Evolutionary conservation across 2,888 invertebrate species (phyloP), one percentile per base, ranked within the genome.

Genomic region (Stenichneumon culpator): DNA sequence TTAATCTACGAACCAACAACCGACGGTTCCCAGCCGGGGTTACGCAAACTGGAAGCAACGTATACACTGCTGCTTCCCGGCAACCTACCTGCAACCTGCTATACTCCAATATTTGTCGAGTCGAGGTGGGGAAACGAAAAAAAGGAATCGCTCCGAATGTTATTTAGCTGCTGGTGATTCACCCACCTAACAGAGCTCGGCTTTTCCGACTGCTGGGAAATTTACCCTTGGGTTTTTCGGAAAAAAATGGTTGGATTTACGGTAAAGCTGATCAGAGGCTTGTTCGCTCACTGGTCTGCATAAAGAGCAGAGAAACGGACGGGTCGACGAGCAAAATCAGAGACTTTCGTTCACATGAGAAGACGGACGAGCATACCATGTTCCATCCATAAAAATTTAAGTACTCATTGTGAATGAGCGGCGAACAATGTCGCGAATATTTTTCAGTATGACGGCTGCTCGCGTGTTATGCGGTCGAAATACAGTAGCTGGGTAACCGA

Each of bases 1-100:
- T 70, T 47, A 74, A 83, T 79, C 78, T 57, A 50, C 67, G 50
- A 73, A 44, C 78, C 68, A 78, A 79, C 67, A 57, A 82, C 82
- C 74, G 50, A 74, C 74, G 63, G 60, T 63, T 63, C 60, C 50
- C 63, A 63, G 47, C 44, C 60, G 44, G 39, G 63, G 44, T 60
- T 73, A 60, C 57, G 73, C 63, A 63, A 47, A 63, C 47, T 36
- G 36, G n/a, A 28, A 36, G n/a, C 44, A 63, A 25, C 57, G 25
- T 22, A 4, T 60, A 47, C 47, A 28, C 7, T 44, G 63, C 14
- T 47, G 47, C 60, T 44, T 16, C 2, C 44, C 22, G 47, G 2
- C 63, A 4, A 9, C 57, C 14, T 19, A 74, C 25, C 44, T 28
- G 7, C 16, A 47, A 9, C 54, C 54, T 28, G 28, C 25, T 14